Base-by-base conservation (phyloP, 2,113 vertebrate genomes). In the Ranitomeya variabilis region DNA sequence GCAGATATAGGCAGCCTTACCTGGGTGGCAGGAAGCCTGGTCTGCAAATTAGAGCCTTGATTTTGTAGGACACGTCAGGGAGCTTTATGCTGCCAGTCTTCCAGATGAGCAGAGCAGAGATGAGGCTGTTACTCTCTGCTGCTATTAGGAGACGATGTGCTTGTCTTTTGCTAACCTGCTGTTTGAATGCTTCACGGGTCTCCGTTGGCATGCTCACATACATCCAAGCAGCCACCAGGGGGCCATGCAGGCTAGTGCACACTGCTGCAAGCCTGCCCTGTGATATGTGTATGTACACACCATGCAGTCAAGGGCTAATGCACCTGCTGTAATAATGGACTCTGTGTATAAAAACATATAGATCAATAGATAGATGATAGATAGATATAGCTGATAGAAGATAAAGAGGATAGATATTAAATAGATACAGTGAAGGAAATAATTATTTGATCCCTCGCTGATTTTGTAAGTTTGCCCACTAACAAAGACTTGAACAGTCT, bases 161-260 rank as follows among this genome's bases (percentile, higher is more conserved):
- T 84, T 77, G 80, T 89, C 87, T 77, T 45, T 62, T 84, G 81
- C 87, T 89, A 83, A 83, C 87, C 87, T 89, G 80, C 87, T 78
- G 87, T 89, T 84, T 78, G 26, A 89, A 76, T 84, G 87, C 69
- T 78, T 64, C 64, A 59, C 23, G 54, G 87, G 87, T 89, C 87
- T 89, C 80, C 67, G 45, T 55, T 83, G 80, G 87, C 87, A 89
- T 84, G 37, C 57, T 77, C n/a, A 45, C 86, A 87, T 45, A 57
- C 78, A 87, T 59, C 55, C 64, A 67, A 55, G 13, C 79, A 54
- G 69, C 26, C 87, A 84, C 80, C 87, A 89, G 87, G 80, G 87
- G 87, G 87, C 87, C 59, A 54, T 78, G 67, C 10, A 67, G 64
- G 51, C 45, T 73, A 59, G 64, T 71, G 64, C 52, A 59, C 64